These are phyloP conservation scores for Neocrepidodera transversa DNA, from an alignment of 2,888 invertebrate genomes.

Conservation along the genomic window DNA sequence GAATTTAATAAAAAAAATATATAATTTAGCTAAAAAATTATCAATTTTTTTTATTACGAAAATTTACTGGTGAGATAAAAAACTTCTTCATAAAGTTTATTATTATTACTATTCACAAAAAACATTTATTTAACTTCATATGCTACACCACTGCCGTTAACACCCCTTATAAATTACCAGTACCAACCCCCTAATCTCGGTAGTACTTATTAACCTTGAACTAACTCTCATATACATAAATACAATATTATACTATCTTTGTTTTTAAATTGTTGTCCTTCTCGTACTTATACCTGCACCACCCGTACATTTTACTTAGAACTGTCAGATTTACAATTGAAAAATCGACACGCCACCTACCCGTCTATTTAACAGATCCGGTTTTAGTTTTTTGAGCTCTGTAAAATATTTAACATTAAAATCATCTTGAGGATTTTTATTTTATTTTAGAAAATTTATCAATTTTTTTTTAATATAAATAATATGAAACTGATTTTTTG, in stretches of 20 bases:
- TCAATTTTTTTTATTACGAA: no score
- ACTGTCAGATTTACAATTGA: slow-evolving; percentile 42
- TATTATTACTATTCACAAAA: no score
- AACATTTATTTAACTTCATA: neutral
- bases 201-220: slow-evolving; percentile 9
- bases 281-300: slow-evolving; percentile 39
- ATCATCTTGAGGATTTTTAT: no score
- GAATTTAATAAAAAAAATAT: no score
- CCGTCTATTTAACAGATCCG: slow-evolving; percentile 31
- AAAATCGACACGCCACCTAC: slow-evolving; percentile 41
- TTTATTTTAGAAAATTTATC: no score
- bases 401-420: no score
- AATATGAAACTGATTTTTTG: no score
- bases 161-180: slow-evolving; percentile 12
- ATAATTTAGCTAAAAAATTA: no score
- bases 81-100: no score
- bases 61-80: no score
- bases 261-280: neutral
- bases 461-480: no score
- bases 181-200: neutral
- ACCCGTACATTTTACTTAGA: slow-evolving; percentile 27
- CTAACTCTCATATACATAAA: neutral
- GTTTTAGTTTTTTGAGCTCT: slow-evolving; percentile 29
- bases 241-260: neutral
- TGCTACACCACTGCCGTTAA: neutral